Percentiles rank a stretch among this genome's conserved stretches.
Evolutionary conservation across 2,113 vertebrate species (phyloP).

Genomic region (Podiceps cristatus): DNA sequence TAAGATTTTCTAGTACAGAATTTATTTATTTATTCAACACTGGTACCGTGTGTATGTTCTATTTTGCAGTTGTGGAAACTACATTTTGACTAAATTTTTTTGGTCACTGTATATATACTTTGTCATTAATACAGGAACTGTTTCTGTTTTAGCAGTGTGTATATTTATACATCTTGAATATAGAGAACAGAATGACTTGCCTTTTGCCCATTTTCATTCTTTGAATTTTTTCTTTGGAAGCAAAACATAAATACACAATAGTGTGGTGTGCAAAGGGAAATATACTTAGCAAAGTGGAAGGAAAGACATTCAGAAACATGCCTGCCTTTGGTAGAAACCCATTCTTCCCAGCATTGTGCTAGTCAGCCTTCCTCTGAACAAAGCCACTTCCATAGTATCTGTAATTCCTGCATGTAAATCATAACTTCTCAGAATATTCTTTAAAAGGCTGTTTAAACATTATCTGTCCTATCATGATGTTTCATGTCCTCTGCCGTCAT

Average conservation of each 20-base stretch:
- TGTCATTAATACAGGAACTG: background rate
- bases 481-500: background rate
- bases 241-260: background rate
- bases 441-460: background rate
- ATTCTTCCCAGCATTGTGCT: constrained; percentile 56
- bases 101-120: background rate
- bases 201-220: background rate
- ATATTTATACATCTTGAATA: background rate
- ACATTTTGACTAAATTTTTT: background rate
- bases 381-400: background rate
- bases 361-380: constrained; percentile 13
- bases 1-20: background rate
- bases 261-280: constrained; percentile 34
- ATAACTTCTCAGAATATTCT: background rate
- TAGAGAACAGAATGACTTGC: background rate
- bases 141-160: background rate
- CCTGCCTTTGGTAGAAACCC: constrained; percentile 11
- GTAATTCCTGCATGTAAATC: background rate
- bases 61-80: background rate
- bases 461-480: background rate
- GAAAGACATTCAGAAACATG: constrained; percentile 11
- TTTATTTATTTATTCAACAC: background rate
- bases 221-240: constrained; percentile 27
- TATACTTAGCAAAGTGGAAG: background rate
- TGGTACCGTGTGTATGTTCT: background rate